These are phyloP conservation scores for Eutolmus rufibarbis DNA, from an alignment of 2,888 invertebrate species.

Conservation along the genomic window DNA sequence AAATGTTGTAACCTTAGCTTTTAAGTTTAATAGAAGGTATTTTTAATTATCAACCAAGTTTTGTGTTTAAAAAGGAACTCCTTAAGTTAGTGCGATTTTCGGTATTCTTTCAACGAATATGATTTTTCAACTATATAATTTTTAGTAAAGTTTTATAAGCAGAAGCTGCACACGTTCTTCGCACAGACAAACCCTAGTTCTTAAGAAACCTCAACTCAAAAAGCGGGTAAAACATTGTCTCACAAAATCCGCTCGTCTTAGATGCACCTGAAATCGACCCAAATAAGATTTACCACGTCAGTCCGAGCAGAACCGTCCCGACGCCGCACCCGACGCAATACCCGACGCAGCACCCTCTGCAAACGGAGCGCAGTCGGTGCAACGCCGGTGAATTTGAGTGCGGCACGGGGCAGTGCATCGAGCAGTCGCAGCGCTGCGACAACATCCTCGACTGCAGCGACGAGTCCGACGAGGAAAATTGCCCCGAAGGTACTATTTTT, in stretches of 20 bases:
- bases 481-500: conserved; percentile 49
- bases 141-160: too few relatives aligned
- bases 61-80: too few relatives aligned
- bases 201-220: not conserved
- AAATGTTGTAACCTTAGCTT: too few relatives aligned
- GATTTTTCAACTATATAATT: too few relatives aligned
- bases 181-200: not conserved
- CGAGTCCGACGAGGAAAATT: conserved; percentile 65
- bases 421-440: conserved; percentile 32
- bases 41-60: too few relatives aligned
- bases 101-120: too few relatives aligned
- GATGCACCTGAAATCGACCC: not conserved
- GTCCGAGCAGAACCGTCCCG: not conserved
- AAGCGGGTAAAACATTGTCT: not conserved
- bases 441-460: conserved; percentile 63
- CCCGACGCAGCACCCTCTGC: not conserved
- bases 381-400: conserved; percentile 40
- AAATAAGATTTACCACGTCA: not conserved
- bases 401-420: conserved; percentile 39
- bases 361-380: not conserved
- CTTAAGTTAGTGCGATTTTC: too few relatives aligned
- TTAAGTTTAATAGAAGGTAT: too few relatives aligned
- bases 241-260: not conserved
- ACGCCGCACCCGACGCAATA: not conserved
- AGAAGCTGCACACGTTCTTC: not conserved